Evolutionary conservation across 1,140 invertebrate genomes (phyloP).

Genomic region (Popillia japonica): DNA sequence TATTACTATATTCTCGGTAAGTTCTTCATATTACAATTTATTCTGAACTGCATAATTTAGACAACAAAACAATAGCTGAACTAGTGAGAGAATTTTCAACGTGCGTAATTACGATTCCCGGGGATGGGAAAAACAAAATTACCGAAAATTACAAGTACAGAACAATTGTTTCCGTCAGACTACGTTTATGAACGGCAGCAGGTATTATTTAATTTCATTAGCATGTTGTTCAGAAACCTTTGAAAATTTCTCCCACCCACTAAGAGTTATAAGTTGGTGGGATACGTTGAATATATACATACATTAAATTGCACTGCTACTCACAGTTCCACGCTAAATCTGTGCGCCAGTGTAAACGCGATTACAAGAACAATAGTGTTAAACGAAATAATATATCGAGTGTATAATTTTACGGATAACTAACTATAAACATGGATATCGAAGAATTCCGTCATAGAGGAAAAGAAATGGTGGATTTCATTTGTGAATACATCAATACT

Average conservation of each 20-base stretch:
- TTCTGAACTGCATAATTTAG: neutral
- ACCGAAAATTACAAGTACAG: neutral
- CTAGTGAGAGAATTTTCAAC: neutral
- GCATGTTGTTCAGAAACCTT: conserved; percentile 13
- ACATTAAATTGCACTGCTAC: conserved; percentile 8
- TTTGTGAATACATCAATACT: conserved; percentile 85
- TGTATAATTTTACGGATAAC: neutral
- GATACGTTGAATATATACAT: neutral
- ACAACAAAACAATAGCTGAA: neutral
- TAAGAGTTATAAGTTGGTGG: conserved; percentile 15
- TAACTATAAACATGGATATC: conserved; percentile 72
- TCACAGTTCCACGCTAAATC: neutral
- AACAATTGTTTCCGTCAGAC: neutral
- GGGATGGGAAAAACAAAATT: neutral
- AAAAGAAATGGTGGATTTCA: conserved; percentile 93
- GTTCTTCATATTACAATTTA: neutral
- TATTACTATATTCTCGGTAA: neutral
- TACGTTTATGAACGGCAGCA: neutral
- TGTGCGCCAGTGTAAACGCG: neutral
- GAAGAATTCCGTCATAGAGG: conserved; percentile 84
- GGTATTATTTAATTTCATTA: conserved; percentile 32
- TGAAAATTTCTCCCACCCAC: neutral
- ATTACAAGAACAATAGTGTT: neutral
- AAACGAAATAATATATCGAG: neutral
- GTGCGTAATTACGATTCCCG: neutral